Evolutionary conservation across 2,797 vertebrate genomes (phyloP).

Genomic region (Peromyscus aztecus): DNA sequence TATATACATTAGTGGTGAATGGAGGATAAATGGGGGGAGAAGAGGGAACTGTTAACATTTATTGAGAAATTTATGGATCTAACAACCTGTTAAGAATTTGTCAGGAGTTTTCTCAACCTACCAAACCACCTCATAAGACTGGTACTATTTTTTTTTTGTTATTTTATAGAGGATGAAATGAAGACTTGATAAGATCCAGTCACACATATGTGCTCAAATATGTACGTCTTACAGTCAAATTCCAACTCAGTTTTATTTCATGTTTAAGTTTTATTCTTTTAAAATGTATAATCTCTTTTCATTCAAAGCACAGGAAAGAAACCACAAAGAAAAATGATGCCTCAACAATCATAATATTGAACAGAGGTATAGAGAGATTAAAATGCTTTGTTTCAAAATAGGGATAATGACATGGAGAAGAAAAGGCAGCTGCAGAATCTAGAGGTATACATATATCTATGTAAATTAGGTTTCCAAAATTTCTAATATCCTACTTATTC

Average conservation of each 20-base stretch:
- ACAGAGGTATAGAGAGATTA: not conserved
- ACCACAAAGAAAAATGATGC: not conserved
- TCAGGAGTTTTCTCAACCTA: not conserved
- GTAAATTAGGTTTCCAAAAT: not conserved
- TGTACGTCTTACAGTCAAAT: not conserved
- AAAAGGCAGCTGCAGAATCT: not conserved
- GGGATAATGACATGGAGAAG: fast-evolving
- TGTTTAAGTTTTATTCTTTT: not conserved
- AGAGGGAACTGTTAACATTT: not conserved
- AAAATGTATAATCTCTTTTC: not conserved
- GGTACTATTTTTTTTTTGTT: not conserved
- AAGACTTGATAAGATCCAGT: not conserved
- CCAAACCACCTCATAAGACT: not conserved
- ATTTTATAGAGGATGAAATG: not conserved
- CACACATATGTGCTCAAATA: not conserved
- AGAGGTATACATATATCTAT: not conserved
- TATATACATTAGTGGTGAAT: not conserved
- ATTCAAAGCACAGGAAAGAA: not conserved
- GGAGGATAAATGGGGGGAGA: not conserved
- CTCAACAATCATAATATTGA: not conserved
- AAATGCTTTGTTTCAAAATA: not conserved
- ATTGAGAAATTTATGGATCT: not conserved
- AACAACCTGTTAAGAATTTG: not conserved
- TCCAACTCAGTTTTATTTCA: not conserved
- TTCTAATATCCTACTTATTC: not conserved